Evolutionary conservation across 2,888 invertebrate genomes (phyloP).

Genomic region (Cataglyphis rosenhaueri): DNA sequence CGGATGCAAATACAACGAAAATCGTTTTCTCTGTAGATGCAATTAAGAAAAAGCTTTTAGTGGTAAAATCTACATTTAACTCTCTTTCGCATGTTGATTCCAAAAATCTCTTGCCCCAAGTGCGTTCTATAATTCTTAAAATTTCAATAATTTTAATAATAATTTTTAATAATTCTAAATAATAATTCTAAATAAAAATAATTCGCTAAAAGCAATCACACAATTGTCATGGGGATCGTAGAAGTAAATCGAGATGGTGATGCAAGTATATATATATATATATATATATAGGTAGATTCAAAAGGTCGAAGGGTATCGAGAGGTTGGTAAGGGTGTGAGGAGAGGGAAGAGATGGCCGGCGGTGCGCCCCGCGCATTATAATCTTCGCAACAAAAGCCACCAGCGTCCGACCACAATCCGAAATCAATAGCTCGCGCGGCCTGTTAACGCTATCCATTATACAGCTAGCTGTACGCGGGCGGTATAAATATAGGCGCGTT

Average conservation of each 20-base stretch:
- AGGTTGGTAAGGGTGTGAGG: neutral
- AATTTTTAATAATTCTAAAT: too few species aligned
- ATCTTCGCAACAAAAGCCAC: slow-evolving; percentile 79
- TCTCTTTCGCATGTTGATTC: neutral
- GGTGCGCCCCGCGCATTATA: slow-evolving; percentile 69
- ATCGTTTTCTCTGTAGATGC: slow-evolving; percentile 11
- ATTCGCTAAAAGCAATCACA: slow-evolving; percentile 14
- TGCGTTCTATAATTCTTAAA: neutral
- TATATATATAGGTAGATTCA: slow-evolving; percentile 18
- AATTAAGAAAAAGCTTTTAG: slow-evolving; percentile 33
- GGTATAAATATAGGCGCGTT: slow-evolving; percentile 57
- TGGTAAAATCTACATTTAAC: neutral
- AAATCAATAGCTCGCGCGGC: slow-evolving; percentile 81
- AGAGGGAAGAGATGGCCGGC: slow-evolving; percentile 40
- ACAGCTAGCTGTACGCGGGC: slow-evolving; percentile 40
- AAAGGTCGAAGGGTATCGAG: slow-evolving; percentile 47
- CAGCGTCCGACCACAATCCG: slow-evolving; percentile 76
- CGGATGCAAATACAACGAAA: slow-evolving; percentile 10
- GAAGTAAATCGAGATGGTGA: neutral
- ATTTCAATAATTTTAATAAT: too few species aligned
- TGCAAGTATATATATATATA: slow-evolving; percentile 9
- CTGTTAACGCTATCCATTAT: slow-evolving; percentile 77
- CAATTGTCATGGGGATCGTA: neutral
- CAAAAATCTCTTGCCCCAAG: neutral
- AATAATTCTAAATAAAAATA: neutral